Percentiles rank a stretch among this genome's conserved stretches.
Evolutionary conservation across 2,797 vertebrate species (phyloP).

Genomic region (Tinamus major): DNA sequence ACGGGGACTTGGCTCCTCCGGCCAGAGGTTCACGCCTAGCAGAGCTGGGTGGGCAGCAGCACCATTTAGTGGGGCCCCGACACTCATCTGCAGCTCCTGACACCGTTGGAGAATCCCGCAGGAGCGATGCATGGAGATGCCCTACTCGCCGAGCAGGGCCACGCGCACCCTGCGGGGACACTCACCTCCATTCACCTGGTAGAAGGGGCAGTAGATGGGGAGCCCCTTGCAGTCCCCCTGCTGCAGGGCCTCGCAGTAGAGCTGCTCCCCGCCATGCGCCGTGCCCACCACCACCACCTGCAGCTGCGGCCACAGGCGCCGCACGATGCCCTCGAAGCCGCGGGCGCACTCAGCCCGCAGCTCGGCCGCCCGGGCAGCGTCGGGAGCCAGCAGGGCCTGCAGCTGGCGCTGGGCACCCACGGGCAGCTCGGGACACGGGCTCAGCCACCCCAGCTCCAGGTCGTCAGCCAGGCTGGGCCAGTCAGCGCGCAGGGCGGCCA

Average conservation of each 20-base stretch:
- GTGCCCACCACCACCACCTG: conserved; percentile 86
- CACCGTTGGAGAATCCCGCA: not conserved
- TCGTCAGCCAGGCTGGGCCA: conserved; percentile 85
- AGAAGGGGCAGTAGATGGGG: conserved; percentile 90
- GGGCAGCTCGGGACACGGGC: conserved; percentile 75
- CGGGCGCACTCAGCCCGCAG: conserved; percentile 79
- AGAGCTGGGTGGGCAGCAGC: conserved; percentile 78
- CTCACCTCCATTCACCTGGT: conserved; percentile 88
- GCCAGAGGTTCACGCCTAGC: conserved; percentile 91
- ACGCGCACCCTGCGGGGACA: fast-evolving
- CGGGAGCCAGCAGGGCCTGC: conserved; percentile 78
- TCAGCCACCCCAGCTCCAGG: conserved; percentile 82
- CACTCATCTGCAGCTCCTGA: too few relatives aligned
- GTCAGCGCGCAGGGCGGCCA: conserved; percentile 79
- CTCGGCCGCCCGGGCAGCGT: conserved; percentile 80
- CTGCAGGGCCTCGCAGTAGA: conserved; percentile 85
- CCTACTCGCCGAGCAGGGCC: fast-evolving
- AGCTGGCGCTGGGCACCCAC: conserved; percentile 71
- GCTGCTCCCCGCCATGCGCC: conserved; percentile 82
- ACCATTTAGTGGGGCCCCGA: fast-evolving
- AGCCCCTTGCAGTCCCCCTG: conserved; percentile 86
- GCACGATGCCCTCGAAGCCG: conserved; percentile 85
- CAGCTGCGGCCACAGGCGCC: conserved; percentile 88
- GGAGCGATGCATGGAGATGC: not conserved
- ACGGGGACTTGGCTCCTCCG: conserved; percentile 72